Evolutionary conservation across 2,113 vertebrate species (phyloP).

Genomic region (Ciconia maguari): DNA sequence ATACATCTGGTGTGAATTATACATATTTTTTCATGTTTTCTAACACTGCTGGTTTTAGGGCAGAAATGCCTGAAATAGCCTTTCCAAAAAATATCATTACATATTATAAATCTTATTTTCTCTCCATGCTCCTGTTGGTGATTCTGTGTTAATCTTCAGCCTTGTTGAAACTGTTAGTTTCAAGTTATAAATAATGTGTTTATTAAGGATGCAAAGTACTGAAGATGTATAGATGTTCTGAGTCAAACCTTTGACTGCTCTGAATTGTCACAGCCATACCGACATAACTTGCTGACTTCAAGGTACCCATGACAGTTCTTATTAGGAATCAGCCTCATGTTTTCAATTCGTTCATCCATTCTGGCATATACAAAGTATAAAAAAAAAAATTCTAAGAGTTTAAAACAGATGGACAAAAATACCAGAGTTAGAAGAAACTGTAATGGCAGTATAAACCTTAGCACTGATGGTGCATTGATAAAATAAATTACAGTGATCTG

Average conservation of each 20-base stretch:
- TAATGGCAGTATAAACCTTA: background rate
- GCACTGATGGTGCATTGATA: background rate
- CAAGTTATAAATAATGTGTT: background rate
- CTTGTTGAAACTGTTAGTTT: background rate
- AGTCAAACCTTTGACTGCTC: background rate
- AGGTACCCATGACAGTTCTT: background rate
- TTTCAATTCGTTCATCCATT: background rate
- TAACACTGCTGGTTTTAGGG: background rate
- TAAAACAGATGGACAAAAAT: background rate
- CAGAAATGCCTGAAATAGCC: background rate
- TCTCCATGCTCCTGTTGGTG: background rate
- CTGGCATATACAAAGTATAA: background rate
- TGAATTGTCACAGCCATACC: background rate
- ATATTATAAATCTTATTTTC: background rate
- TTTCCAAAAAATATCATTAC: background rate
- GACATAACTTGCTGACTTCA: background rate
- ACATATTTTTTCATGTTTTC: background rate
- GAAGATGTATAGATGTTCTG: background rate
- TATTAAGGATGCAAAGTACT: background rate
- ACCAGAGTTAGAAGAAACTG: background rate
- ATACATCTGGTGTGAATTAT: background rate
- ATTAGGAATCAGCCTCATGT: background rate
- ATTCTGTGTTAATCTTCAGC: background rate
- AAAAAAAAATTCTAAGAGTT: background rate
- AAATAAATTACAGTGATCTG: background rate